Evolutionary conservation across 2,888 invertebrate species (phyloP).

Genomic region (Atethmia centrago): DNA sequence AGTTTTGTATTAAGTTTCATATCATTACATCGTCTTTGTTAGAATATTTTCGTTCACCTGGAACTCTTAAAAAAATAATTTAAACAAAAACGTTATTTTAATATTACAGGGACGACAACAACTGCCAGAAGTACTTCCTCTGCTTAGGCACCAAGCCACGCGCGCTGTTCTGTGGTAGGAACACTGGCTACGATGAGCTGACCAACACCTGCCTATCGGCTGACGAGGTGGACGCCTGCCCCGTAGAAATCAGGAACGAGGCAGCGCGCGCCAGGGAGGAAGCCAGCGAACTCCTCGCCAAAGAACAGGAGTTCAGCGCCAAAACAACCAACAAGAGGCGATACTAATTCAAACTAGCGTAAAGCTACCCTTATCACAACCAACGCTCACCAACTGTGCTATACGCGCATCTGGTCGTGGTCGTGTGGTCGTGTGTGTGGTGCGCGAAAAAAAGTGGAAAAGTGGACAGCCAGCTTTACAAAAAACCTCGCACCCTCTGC

Average conservation of each 20-base stretch:
- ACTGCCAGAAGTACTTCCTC: slow-evolving; percentile 95
- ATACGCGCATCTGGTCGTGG: neutral
- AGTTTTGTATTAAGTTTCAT: neutral
- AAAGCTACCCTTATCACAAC: slow-evolving; percentile 3
- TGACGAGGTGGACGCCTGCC: slow-evolving; percentile 94
- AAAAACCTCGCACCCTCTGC: slow-evolving; percentile 31
- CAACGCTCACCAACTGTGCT: neutral
- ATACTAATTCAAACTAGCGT: slow-evolving; percentile 24
- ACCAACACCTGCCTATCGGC: slow-evolving; percentile 93
- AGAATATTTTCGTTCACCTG: neutral
- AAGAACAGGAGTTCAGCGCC: slow-evolving; percentile 75
- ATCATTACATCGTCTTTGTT: neutral
- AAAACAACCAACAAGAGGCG: slow-evolving; percentile 49
- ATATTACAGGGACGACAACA: slow-evolving; percentile 89
- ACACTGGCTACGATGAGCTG: slow-evolving; percentile 94
- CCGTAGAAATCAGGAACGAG: slow-evolving; percentile 78
- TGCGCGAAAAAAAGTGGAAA: neutral
- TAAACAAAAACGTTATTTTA: neutral
- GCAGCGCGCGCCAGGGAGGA: slow-evolving; percentile 79
- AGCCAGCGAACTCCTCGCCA: slow-evolving; percentile 76
- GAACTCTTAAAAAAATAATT: no score
- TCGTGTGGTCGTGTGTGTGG: no score
- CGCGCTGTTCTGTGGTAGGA: slow-evolving; percentile 94
- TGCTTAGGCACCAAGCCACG: slow-evolving; percentile 94
- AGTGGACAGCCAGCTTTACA: slow-evolving; percentile 4